phyloP scores from a whole-genome alignment of 1,140 invertebrate genomes.

The Megalopta genalis region DNA sequence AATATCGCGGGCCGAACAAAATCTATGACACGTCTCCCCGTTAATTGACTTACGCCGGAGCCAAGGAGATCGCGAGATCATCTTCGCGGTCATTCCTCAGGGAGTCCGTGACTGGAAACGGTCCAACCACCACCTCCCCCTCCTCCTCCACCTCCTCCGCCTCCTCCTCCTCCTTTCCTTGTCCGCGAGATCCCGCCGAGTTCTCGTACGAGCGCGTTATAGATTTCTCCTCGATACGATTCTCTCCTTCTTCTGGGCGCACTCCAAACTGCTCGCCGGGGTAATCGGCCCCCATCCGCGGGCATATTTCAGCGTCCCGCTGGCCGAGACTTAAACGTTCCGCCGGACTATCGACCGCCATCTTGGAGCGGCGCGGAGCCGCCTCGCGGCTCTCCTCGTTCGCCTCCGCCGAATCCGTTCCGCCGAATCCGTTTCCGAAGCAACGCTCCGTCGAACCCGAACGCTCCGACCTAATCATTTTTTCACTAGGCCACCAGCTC shows the following conservation, averaged over 20 bases:
- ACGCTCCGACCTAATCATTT: background rate
- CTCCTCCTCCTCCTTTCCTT: background rate
- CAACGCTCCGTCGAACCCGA: too few species aligned
- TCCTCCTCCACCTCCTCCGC: background rate
- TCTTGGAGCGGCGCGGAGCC: background rate
- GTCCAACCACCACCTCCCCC: conserved; percentile 12
- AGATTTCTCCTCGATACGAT: conserved; percentile 32
- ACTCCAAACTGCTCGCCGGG: conserved; percentile 1
- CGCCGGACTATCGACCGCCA: background rate
- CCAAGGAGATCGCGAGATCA: background rate
- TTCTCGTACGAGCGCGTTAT: conserved; percentile 20
- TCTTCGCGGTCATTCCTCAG: background rate
- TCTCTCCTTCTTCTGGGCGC: conserved; percentile 3
- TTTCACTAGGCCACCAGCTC: background rate
- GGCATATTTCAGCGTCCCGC: conserved; percentile 18
- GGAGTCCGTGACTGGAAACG: background rate
- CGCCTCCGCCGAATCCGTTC: too few species aligned
- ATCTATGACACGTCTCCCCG: background rate
- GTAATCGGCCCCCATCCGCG: conserved; percentile 35
- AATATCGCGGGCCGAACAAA: too few species aligned
- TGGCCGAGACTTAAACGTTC: background rate
- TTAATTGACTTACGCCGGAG: conserved; percentile 27
- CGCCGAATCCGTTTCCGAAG: too few species aligned
- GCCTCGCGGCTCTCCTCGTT: too few species aligned
- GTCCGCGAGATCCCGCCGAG: background rate